A percentile compares a stretch with the other conserved stretches of the same genome.
These are phyloP conservation scores for Antitype chi DNA, from an alignment of 2,888 invertebrate genomes.

Conservation along the genomic window DNA sequence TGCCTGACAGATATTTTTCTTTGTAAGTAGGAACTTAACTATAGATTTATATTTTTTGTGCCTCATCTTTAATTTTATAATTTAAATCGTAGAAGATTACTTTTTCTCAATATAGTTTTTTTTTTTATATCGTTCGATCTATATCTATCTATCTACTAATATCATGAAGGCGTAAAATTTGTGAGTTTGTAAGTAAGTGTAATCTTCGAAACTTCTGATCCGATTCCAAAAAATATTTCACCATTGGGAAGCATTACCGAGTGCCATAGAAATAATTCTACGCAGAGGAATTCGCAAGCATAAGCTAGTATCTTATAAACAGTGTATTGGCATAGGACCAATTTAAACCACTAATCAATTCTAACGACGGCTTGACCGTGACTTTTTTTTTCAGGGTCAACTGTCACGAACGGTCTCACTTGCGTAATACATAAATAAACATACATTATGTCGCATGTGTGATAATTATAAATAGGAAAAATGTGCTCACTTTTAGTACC, in stretches of 20 bases:
- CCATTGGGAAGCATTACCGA: not conserved
- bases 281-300: not conserved
- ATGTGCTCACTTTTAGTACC: not conserved
- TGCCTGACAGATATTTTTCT: not conserved
- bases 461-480: not conserved
- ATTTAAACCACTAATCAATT: slow-evolving; percentile 7
- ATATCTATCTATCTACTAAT: not conserved
- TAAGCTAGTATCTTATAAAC: not conserved
- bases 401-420: not conserved
- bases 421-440: not conserved
- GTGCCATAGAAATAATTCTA: not conserved
- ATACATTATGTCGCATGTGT: slow-evolving; percentile 10
- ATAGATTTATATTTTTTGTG: not conserved
- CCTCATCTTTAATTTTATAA: not conserved
- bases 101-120: too few species aligned
- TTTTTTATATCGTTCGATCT: not conserved
- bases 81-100: not conserved
- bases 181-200: too few species aligned
- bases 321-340: not conserved
- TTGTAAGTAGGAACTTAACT: not conserved
- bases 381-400: slow-evolving; percentile 8
- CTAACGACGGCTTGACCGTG: slow-evolving; percentile 2
- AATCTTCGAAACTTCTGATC: not conserved
- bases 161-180: too few species aligned
- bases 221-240: not conserved